Evolutionary conservation across 2,888 invertebrate genomes (phyloP), one percentile per base, ranked within the genome.

Genomic region (Eristalis arbustorum): DNA sequence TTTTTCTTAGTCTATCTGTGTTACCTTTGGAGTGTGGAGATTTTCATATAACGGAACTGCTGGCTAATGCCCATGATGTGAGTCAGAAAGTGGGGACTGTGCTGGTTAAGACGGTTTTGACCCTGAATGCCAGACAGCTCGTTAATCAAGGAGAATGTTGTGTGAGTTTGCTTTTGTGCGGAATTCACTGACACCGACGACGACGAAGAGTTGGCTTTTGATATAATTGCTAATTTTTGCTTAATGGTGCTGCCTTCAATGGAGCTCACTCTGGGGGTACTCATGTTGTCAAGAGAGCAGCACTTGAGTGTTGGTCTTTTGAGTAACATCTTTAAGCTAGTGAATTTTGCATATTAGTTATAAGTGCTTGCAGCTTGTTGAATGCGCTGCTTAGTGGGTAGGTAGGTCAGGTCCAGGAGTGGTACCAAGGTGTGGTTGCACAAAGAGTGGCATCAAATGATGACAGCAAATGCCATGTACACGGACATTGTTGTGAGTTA

Each of bases 41-140:
- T 49, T 49, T 49, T 49, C 49, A 49, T 1, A 18, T 49, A 49
- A 49, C 49, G 49, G 49, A 49, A 49, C 49, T 18, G 49, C 18
- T 18, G 49, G 18, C 18, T 49, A 49, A 18, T 49, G 49, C 18
- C 18, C 18, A 49, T 49, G 18, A 49, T 18, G 31, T 31, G 49
- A 49, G 49, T 6, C 18, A 18, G 49, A 49, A 8, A 49, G 49
- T 49, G 31, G 49, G 49, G 49, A 49, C 31, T 31, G n/a, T 62
- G 62, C 31, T 62, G 62, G n/a, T 31, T 62, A 62, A 62, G 62
- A 62, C 62, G n/a, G 31, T 31, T 62, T 64, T 64, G 63, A 64
- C 63, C 63, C 63, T 64, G 37, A 64, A 34, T 64, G 18, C 37
- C 23, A 64, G 63, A 37, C 22, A 34, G 37, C 22, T 37, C 63